Percentiles rank a stretch among this genome's conserved stretches.
phyloP scores from a whole-genome alignment of 2,113 vertebrate genomes.

The Paradoxurus hermaphroditus region DNA sequence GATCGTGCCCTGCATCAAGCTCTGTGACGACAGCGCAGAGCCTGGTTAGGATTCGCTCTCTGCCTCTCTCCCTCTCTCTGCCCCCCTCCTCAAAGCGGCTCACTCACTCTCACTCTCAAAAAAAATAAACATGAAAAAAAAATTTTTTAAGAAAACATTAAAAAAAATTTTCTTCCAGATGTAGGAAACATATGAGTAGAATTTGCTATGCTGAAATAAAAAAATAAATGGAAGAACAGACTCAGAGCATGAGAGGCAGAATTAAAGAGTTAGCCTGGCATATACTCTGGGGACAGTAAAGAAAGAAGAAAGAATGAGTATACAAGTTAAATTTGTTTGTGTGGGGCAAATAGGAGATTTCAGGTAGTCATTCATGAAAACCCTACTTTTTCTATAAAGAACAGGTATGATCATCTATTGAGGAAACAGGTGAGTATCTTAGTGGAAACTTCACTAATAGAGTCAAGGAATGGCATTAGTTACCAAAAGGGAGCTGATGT shows the following conservation, averaged over 20 bases:
- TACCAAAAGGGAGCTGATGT: neutral
- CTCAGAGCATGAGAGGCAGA: neutral
- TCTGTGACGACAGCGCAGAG: no score
- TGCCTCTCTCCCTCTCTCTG: no score
- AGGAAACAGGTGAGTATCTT: neutral
- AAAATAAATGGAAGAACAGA: neutral
- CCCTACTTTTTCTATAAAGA: neutral
- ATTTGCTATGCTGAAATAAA: neutral
- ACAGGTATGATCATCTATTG: neutral
- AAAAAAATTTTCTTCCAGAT: conserved; percentile 10
- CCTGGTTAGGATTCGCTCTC: no score
- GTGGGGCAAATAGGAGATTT: neutral
- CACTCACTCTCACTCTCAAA: no score
- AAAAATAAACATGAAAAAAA: no score
- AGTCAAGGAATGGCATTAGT: neutral
- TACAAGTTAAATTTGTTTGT: neutral
- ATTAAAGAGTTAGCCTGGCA: neutral
- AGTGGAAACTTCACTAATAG: neutral
- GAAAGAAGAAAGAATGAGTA: neutral
- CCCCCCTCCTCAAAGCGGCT: no score
- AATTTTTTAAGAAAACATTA: no score
- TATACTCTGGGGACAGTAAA: neutral
- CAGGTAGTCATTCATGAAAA: neutral
- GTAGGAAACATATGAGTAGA: neutral
- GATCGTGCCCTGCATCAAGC: no score